Evolutionary conservation across 2,797 vertebrate species (phyloP).

Genomic region (Semaprochilodus insignis): DNA sequence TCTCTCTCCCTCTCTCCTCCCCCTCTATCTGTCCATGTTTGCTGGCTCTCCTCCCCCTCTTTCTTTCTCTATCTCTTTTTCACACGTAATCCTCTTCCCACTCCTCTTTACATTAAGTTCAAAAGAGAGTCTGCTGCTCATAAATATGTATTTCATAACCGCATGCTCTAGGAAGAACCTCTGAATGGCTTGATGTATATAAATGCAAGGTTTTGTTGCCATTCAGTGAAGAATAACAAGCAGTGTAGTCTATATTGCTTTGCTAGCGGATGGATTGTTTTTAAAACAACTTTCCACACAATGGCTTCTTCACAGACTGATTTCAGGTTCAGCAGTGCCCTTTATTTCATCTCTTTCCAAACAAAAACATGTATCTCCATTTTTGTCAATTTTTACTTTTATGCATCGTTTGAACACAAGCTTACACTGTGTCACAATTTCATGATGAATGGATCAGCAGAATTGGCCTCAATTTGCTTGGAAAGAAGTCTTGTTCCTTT

Average conservation of each 20-base stretch:
- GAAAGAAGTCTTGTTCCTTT: too few species aligned
- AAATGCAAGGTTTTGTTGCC: neutral
- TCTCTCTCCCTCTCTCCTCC: neutral
- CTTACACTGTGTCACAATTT: too few species aligned
- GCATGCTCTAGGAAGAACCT: conserved; percentile 1
- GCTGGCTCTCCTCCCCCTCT: conserved; percentile 1
- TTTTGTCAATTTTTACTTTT: too few species aligned
- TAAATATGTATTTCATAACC: conserved; percentile 33
- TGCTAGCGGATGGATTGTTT: neutral
- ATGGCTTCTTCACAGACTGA: neutral
- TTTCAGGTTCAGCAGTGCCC: too few species aligned
- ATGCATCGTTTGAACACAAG: too few species aligned
- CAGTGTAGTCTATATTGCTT: neutral
- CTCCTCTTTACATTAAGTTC: conserved; percentile 24
- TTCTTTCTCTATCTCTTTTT: neutral
- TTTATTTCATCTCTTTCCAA: too few species aligned
- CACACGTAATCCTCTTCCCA: conserved; percentile 25
- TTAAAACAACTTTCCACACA: neutral
- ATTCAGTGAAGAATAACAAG: neutral
- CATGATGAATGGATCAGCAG: too few species aligned
- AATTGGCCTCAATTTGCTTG: too few species aligned
- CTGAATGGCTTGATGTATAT: neutral
- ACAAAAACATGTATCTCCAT: too few species aligned
- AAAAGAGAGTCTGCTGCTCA: conserved; percentile 15
- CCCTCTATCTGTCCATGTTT: neutral